Evolutionary conservation across 2,888 invertebrate species (phyloP), one percentile per base, ranked within the genome.

Genomic region (Physocephala rufipes): DNA sequence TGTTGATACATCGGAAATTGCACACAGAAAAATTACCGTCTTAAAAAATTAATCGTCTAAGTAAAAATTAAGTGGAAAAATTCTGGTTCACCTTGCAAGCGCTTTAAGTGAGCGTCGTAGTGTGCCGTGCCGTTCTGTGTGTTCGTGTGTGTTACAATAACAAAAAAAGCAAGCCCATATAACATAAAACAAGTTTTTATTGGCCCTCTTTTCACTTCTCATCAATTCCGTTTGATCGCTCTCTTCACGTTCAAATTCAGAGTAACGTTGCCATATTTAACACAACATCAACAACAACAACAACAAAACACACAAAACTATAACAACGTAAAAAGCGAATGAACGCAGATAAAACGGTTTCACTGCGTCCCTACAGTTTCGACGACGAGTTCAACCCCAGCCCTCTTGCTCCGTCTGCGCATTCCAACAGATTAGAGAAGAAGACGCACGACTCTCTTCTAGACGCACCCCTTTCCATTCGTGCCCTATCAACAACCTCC

Each of bases 71-170:
- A 77, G 74, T 73, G 71, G 59, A 75, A 73, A 74, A 71, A 73
- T 76, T 75, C 75, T 78, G 76, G 76, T 78, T 78, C 76, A 77
- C 77, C 77, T 77, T 78, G 77, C 76, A 75, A 62, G 43, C 58
- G 24, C n/a, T n/a, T 24, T 61, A 45, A 73, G 64, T 70, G 65
- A 70, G 67, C 30, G 19, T 26, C 43, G 55, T 16, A 13, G 58
- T 26, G 51, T 64, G 55, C 47, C 43, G 70, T 36, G 53, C 59
- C 19, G 43, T 47, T 62, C n/a, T n/a, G n/a, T n/a, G n/a, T n/a
- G n/a, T n/a, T n/a, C n/a, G n/a, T n/a, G n/a, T 61, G 62, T 70
- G 21, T 53, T 49, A 53, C 67, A 59, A 43, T n/a, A 30, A 68
- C 49, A 71, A 45, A 3, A 47, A 53, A 53, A 68, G 30, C 36